These are phyloP conservation scores for Urechis unicinctus DNA, from an alignment of 2,888 invertebrate genomes.

Conservation along the genomic window DNA sequence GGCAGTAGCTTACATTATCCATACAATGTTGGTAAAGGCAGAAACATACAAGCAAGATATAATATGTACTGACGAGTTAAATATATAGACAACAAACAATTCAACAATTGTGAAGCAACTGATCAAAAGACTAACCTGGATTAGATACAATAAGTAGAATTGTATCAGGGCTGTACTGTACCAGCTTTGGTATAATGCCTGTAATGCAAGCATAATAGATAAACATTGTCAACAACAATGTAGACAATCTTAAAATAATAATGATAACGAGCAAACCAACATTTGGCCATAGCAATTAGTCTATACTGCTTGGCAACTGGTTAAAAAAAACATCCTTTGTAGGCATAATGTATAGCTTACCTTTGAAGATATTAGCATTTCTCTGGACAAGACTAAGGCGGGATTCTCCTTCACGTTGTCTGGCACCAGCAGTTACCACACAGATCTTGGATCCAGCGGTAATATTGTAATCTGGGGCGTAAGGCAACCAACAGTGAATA, in stretches of 20 bases:
- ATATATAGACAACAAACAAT: neutral
- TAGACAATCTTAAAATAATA: no score
- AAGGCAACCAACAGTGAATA: no score
- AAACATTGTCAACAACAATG: neutral
- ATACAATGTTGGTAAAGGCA: neutral
- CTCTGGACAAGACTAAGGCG: slow-evolving; percentile 82
- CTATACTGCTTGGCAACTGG: no score
- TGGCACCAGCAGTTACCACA: slow-evolving; percentile 83
- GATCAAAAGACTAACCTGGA: no score
- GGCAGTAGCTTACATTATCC: neutral
- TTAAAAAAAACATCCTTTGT: slow-evolving; percentile 2
- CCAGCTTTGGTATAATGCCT: slow-evolving; percentile 72
- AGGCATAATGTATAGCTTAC: slow-evolving; percentile 15
- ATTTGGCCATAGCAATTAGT: no score
- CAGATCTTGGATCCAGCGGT: slow-evolving; percentile 77
- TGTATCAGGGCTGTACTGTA: slow-evolving; percentile 78
- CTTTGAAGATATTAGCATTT: slow-evolving; percentile 81
- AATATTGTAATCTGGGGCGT: slow-evolving; percentile 60
- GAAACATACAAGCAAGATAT: neutral
- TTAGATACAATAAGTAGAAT: slow-evolving; percentile 82
- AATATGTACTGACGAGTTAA: neutral
- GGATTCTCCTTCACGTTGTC: slow-evolving; percentile 83
- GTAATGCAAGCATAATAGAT: slow-evolving; percentile 12
- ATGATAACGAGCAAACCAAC: no score
- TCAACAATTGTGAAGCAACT: neutral